Base-by-base conservation (phyloP, 2,888 invertebrate species). In the Drosophila subsilvestris region DNA sequence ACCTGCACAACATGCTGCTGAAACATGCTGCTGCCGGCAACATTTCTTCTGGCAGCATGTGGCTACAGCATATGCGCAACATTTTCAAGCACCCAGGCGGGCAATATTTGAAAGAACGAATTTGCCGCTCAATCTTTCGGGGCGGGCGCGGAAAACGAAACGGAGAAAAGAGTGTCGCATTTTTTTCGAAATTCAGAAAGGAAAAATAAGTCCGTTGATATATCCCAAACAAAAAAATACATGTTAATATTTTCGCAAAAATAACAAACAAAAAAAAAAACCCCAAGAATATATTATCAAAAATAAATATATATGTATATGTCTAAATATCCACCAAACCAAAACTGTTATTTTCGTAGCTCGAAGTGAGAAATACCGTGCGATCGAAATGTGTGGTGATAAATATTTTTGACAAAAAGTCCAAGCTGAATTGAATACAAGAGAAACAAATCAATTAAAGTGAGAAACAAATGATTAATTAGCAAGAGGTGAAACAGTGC, bases 361-460 rank as follows among this genome's bases (percentile, higher is more conserved):
- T 10, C 29, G 51, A 63, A 43, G 63, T 56, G 70, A 71, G 3
- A 27, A 29, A 10, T 32, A 17, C 17, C 57, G 49, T n/a, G 49
- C 57, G 61, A 67, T 55, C 58, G 43, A 50, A 42, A 70, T 55
- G 71, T 63, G 63, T 51, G 44, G 63, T 49, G 65, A 65, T 56
- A 72, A 75, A 67, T 70, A 63, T 61, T 67, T 56, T 63, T 61
- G 37, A 25, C 5, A 59, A 65, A 50, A 62, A 59, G 56, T 59
- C 63, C 58, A 58, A 75, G 61, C 48, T 45, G 14, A 50, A 47
- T 43, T 44, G 25, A 25, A 25, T 25, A 45, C 63, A 56, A 51
- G 49, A 25, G 48, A 29, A 54, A 69, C 49, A 49, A 63, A 74
- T 55, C n/a, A 20, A 43, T 55, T 54, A 25, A 55, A 22, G 10